Base-by-base conservation (phyloP, 1,140 invertebrate genomes). In the Rhysida immarginata region DNA sequence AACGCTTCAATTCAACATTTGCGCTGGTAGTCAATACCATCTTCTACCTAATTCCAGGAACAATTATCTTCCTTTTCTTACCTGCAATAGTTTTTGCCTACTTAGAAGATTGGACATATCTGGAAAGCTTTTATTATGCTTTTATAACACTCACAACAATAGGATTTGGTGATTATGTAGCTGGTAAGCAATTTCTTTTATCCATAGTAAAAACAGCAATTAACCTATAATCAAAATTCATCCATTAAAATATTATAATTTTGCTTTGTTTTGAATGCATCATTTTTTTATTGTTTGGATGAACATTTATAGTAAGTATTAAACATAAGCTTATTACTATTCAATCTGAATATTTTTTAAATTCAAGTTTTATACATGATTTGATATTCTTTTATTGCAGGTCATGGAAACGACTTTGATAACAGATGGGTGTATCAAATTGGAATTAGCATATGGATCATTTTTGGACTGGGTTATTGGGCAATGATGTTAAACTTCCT, bases 131-230 rank as follows among this genome's bases (percentile, higher is more conserved):
- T 41, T 96, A 96, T 68, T 96, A 88, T 63, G 84, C 86, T 16
- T 94, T 92, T 68, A 85, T 95, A 25, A 91, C 89, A 0, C 76
- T 94, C 1, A 88, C 89, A 0, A 96, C 92, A 8, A 94, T 95
- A 62, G 92, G 92, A 21, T 96, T 95, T 68, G 92, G 91, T 29
- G 91, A 96, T 71, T 84, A 81, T 62, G 90, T 95, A 18, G 88
- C 91, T 63, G 83, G 85, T 81, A 68, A 68, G 64, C 58, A 27
- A 25, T n/a, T n/a, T n/a, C n/a, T n/a, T n/a, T n/a, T n/a, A n/a
- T n/a, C n/a, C n/a, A n/a, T n/a, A n/a, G n/a, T n/a, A n/a, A n/a
- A n/a, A n/a, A n/a, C n/a, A n/a, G n/a, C n/a, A n/a, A n/a, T n/a
- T n/a, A n/a, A n/a, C n/a, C n/a, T n/a, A n/a, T n/a, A n/a, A n/a